Evolutionary conservation across 2,113 vertebrate species (phyloP).

Genomic region (Gymnarchus niloticus): DNA sequence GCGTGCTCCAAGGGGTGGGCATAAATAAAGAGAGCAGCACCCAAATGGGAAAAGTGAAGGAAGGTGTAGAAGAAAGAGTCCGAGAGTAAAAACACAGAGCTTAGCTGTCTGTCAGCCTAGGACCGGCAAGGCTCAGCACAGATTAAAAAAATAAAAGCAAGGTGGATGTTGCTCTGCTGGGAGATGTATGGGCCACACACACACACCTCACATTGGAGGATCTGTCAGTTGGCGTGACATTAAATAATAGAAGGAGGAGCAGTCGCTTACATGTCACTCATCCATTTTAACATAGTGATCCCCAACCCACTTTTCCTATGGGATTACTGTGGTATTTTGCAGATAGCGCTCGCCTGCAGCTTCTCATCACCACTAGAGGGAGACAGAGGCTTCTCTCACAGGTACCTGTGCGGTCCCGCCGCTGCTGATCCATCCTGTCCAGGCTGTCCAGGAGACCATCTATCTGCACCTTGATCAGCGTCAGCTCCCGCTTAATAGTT

Average conservation of each 20-base stretch:
- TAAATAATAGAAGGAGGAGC: background rate
- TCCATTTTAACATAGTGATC: background rate
- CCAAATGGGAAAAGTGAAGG: slow-evolving; percentile 29
- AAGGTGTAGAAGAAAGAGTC: slow-evolving; percentile 37
- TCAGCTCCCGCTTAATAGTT: slow-evolving; percentile 78
- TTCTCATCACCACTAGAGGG: background rate
- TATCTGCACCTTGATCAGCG: slow-evolving; percentile 82
- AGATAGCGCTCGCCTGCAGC: background rate
- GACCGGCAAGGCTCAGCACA: slow-evolving; percentile 28
- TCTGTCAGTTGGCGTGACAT: no score
- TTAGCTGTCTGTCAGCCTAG: slow-evolving; percentile 35
- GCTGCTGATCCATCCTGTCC: slow-evolving; percentile 73
- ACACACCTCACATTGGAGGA: no score
- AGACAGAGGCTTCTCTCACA: background rate
- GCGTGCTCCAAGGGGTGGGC: slow-evolving; percentile 24
- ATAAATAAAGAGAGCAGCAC: slow-evolving; percentile 6
- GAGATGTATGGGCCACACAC: background rate
- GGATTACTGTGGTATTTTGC: background rate
- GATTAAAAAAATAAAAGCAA: slow-evolving; percentile 18
- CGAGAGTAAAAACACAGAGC: background rate
- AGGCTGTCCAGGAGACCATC: slow-evolving; percentile 77
- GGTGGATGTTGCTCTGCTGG: background rate
- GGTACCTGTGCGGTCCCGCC: slow-evolving; percentile 57
- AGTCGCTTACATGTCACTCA: background rate
- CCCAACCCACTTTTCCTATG: background rate